Base-by-base conservation (phyloP, 1,140 invertebrate genomes). In the Doryteuthis pealeii region DNA sequence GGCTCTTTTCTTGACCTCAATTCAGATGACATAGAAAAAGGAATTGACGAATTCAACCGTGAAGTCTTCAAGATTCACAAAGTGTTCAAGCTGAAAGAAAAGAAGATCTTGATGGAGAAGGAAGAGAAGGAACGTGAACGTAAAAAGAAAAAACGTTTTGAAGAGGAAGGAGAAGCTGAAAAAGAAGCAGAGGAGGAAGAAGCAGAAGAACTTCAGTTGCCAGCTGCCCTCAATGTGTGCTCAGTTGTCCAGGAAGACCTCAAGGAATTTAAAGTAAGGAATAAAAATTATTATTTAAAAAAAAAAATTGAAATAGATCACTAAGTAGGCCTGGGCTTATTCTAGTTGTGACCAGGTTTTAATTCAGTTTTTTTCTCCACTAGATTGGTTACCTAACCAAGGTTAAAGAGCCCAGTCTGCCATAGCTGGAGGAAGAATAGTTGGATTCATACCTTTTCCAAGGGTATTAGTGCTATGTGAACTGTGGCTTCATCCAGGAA, bases 1-100 rank as follows among this genome's bases (percentile, higher is more conserved):
- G 95, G 95, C n/a, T 91, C 92, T 3, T 97, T 97, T 88, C 91
- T 94, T 84, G 93, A 94, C 81, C 88, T 97, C 65, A 91, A 94
- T 83, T 91, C 92, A 12, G 84, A 87, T 33, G 71, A 73, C 43
- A 84, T 87, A 76, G 84, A 85, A 67, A 80, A 40, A 32, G 84
- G 88, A 71, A 83, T 85, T 8, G 87, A 88, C 71, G 87, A 87
- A 75, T 87, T 86, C 73, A 82, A 78, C 76, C 82, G 88, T 78
- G 91, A 93, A 92, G 80, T 94, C 91, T 88, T 89, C 90, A 94
- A 93, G 86, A 91, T 92, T 26, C 93, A 94, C 76, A 96, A 96
- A 89, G 89, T 90, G 2, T 96, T 94, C 82, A 92, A 93, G 79
- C 91, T 90, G 58, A 94, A 93, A 86, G 92, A 86, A 54, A 88